Evolutionary conservation across 2,113 vertebrate genomes (phyloP), one percentile per base, ranked within the genome.

Genomic region (Hemiscyllium ocellatum): DNA sequence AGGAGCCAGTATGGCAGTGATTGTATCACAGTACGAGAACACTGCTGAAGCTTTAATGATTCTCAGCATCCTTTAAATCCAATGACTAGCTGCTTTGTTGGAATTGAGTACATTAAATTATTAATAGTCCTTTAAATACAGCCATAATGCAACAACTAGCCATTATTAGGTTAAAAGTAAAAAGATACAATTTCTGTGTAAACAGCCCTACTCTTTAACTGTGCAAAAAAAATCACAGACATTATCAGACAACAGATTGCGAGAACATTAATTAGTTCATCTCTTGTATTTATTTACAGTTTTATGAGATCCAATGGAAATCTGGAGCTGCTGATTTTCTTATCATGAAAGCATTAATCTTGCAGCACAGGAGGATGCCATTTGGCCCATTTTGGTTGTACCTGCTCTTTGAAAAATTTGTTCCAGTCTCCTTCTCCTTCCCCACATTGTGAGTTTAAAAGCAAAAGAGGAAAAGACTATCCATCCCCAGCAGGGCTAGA

Each of bases 401-500:
- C 42, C 85, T 2, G 85, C 42, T 26, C 85, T 90, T 90, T 90
- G 87, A 90, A 26, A 90, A 52, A 90, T 90, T 56, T 29, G 52
- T 29, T 13, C 10, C 52, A 5, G 12, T 61, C 52, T 1, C 52
- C 96, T 97, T 97, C 96, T 96, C 96, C 96, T 96, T 96, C 95
- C 52, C 42, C 65, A 96, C 97, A 96, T 96, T 96, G 96, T 87
- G 94, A 96, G 96, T 97, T 97, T 97, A 96, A 96, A 96, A 94
- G 0, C 96, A 96, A 97, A 68, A n/a, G 42, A 65, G 0, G 95
- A 83, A 96, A 37, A 80, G 96, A 93, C 96, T 50, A 95, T 47
- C 93, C 33, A 0, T 94, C 96, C 97, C 96, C 96, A 76, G 4
- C 0, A 2, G 96, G 96, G 95, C 85, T 0, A 0, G 96, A 96